phyloP scores from a whole-genome alignment of 2,888 invertebrate genomes.

The Aricia artaxerxes region DNA sequence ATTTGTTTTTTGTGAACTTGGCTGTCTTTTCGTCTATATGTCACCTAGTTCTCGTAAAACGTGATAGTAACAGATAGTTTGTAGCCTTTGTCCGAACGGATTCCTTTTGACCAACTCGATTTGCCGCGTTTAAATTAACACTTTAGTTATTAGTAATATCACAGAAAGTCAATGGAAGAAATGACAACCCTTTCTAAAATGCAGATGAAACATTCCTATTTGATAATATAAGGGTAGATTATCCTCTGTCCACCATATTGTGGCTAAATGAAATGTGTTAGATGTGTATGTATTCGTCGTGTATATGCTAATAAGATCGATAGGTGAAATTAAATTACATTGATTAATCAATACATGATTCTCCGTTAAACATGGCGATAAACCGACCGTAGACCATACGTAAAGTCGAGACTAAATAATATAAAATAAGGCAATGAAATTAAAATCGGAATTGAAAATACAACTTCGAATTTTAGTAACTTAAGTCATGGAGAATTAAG shows the following conservation, averaged over 20 bases:
- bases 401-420: neutral
- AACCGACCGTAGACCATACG: neutral
- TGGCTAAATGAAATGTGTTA: neutral
- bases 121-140: too few species aligned
- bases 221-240: neutral
- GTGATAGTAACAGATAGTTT: too few species aligned
- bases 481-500: neutral
- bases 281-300: neutral
- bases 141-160: too few species aligned
- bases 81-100: too few species aligned
- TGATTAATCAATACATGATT: constrained; percentile 1
- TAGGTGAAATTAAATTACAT: constrained; percentile 14
- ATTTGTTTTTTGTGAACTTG: neutral
- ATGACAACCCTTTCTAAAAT: neutral
- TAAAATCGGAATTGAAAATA: neutral
- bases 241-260: neutral
- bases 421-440: neutral
- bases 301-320: constrained; percentile 14
- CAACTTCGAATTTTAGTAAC: neutral
- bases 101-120: too few species aligned
- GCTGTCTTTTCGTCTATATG: neutral
- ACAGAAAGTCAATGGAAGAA: neutral
- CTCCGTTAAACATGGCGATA: neutral
- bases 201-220: neutral
- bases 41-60: too few species aligned